A percentile compares a stretch with the other conserved stretches of the same genome.
phyloP scores from a whole-genome alignment of 2,797 vertebrate genomes.

The Prionace glauca region DNA sequence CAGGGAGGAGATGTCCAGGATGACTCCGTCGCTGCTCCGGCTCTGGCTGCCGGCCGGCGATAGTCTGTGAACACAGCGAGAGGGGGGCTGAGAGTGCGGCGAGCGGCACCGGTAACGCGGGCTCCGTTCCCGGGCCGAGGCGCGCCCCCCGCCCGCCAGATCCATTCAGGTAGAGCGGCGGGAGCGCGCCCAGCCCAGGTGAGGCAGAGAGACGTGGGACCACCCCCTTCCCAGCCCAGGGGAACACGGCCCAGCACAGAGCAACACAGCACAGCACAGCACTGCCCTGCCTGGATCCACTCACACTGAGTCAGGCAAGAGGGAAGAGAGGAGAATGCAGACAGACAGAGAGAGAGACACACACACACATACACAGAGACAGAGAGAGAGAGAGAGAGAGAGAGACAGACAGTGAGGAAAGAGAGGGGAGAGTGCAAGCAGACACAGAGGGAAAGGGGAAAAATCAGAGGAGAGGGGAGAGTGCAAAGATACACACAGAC shows the following conservation, averaged over 20 bases:
- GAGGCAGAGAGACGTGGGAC: not conserved
- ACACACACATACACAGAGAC: not conserved
- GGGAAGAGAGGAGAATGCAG: too few species aligned
- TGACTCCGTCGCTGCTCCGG: conserved; percentile 57
- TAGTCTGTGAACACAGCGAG: conserved; percentile 49
- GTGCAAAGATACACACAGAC: too few species aligned
- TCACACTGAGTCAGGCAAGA: not conserved
- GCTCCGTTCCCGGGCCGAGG: not conserved
- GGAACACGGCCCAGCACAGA: too few species aligned
- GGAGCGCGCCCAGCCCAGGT: not conserved
- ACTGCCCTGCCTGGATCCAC: too few species aligned
- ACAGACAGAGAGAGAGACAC: not conserved
- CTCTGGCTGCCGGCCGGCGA: conserved; percentile 44
- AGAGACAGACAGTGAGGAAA: too few species aligned
- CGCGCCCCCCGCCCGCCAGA: not conserved
- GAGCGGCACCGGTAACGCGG: not conserved
- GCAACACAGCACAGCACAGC: too few species aligned
- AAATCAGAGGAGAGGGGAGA: not conserved
- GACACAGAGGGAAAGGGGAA: not conserved
- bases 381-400: not conserved
- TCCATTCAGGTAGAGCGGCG: not conserved
- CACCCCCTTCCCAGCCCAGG: not conserved
- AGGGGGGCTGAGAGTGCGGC: conserved; percentile 25
- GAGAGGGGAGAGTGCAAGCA: too few species aligned
- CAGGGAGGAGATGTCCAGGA: conserved; percentile 72